A percentile compares a stretch with the other conserved stretches of the same genome.
Conservation (phyloP, 2,113 vertebrate species). For the Bothrops jararaca region DNA sequence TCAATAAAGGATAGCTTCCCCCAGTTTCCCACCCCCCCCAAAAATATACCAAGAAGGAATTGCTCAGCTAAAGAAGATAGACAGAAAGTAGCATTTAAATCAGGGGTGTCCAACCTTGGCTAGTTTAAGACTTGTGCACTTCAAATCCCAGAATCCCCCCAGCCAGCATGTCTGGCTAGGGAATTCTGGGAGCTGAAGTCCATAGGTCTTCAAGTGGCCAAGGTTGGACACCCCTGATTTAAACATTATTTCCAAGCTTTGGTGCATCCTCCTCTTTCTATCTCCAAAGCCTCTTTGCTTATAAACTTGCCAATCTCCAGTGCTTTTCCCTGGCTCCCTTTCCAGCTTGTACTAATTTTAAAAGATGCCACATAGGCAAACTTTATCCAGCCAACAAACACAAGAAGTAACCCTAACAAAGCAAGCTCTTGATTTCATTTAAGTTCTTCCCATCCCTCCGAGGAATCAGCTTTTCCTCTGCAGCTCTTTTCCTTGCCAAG, state of each 20-base stretch:
- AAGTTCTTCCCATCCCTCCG: background rate
- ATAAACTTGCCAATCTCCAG: background rate
- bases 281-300: background rate
- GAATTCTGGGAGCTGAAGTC: no score
- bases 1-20: background rate
- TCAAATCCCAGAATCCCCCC: no score
- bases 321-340: background rate
- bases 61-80: background rate
- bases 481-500: background rate
- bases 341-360: background rate
- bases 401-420: background rate
- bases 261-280: background rate
- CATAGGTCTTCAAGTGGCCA: background rate
- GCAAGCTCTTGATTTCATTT: background rate
- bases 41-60: background rate
- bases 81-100: no score
- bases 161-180: no score
- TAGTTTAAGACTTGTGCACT: no score
- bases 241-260: background rate
- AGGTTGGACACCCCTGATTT: background rate
- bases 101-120: no score
- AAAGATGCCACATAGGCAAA: constrained; percentile 24
- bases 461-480: background rate
- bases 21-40: background rate
- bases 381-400: background rate